Evolutionary conservation across 2,888 invertebrate genomes (phyloP).

Genomic region (Stictocephala bisonia): DNA sequence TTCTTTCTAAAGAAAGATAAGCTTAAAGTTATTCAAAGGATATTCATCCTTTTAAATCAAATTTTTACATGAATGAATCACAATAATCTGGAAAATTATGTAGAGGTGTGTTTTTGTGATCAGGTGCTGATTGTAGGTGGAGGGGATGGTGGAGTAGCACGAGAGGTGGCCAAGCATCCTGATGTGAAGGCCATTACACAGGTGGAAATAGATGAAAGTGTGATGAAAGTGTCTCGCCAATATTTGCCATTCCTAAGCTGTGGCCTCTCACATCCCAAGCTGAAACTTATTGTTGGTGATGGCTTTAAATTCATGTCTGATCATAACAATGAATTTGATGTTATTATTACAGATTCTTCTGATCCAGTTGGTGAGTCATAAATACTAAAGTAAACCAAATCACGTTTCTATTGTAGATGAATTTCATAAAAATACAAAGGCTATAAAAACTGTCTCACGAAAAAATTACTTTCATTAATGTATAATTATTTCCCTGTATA

Average conservation of each 20-base stretch:
- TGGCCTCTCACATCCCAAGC: conserved; percentile 85
- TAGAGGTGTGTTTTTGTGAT: too few relatives aligned
- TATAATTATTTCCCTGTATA: too few relatives aligned
- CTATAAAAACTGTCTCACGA: conserved; percentile 58
- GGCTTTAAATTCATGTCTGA: conserved; percentile 95
- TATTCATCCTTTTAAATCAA: background rate
- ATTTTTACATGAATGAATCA: conserved; percentile 22
- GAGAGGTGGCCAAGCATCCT: conserved; percentile 95
- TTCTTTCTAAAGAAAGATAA: too few relatives aligned
- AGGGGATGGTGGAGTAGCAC: conserved; percentile 97
- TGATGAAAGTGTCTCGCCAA: conserved; percentile 89
- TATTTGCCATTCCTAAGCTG: conserved; percentile 91
- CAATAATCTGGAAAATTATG: too few relatives aligned
- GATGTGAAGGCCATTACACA: conserved; percentile 84
- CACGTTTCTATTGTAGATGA: conserved; percentile 61
- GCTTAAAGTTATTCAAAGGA: background rate
- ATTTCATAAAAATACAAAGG: conserved; percentile 64
- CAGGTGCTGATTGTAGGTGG: conserved; percentile 94
- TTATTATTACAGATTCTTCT: conserved; percentile 98
- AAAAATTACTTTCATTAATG: background rate
- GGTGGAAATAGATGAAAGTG: conserved; percentile 95
- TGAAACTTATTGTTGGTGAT: conserved; percentile 87
- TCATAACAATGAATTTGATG: conserved; percentile 88
- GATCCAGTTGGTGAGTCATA: conserved; percentile 86
- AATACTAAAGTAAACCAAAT: background rate